These are phyloP conservation scores for Gasterosteus aculeatus DNA, from an alignment of 2,113 vertebrate genomes.

Conservation along the genomic window DNA sequence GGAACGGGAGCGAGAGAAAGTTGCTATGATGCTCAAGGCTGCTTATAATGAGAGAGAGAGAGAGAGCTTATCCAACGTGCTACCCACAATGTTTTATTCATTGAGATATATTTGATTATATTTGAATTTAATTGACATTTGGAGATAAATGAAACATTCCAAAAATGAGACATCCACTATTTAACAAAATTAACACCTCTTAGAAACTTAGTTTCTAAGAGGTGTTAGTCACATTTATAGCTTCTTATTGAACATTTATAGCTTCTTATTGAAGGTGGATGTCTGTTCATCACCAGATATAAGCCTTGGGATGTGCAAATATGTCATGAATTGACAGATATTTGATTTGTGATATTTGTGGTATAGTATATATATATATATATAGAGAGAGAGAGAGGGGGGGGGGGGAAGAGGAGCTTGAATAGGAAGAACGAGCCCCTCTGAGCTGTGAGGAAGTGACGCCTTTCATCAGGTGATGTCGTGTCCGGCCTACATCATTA, in stretches of 20 bases:
- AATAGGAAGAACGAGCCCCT: not conserved
- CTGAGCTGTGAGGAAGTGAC: not conserved
- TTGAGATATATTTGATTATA: slow-evolving; percentile 65
- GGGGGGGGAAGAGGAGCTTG: no score
- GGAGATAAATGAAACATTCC: slow-evolving; percentile 56
- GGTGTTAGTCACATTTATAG: no score
- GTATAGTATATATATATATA: no score
- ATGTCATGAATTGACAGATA: not conserved
- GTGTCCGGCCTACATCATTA: not conserved
- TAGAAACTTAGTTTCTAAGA: slow-evolving; percentile 42
- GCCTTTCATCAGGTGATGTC: not conserved
- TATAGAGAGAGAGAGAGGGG: no score
- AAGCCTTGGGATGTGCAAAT: not conserved
- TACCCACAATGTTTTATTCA: slow-evolving; percentile 71
- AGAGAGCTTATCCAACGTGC: slow-evolving; percentile 50
- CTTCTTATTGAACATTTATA: slow-evolving; percentile 1
- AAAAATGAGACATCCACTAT: slow-evolving; percentile 57
- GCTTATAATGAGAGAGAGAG: slow-evolving; percentile 56
- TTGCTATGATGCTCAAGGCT: slow-evolving; percentile 46
- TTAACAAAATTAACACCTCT: slow-evolving; percentile 59
- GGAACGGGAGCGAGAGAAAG: slow-evolving; percentile 22
- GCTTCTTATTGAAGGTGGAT: slow-evolving; percentile 1
- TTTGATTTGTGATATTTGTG: not conserved
- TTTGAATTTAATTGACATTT: slow-evolving; percentile 71
- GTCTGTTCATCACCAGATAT: not conserved